phyloP scores from a whole-genome alignment of 2,888 invertebrate genomes.

The Drosophila melanosoma region DNA sequence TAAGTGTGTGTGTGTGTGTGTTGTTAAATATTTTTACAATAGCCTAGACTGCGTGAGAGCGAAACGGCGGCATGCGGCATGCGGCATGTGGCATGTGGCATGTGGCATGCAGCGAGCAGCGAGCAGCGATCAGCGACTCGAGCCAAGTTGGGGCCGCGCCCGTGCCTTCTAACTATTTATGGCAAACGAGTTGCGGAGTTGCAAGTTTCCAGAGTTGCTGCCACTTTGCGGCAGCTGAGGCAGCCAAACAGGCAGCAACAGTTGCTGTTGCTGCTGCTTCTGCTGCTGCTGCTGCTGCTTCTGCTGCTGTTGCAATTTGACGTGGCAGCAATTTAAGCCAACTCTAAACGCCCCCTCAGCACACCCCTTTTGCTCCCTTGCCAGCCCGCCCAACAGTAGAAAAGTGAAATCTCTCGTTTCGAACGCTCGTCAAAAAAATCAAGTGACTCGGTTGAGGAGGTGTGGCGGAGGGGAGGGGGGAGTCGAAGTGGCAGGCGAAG shows the following conservation, averaged over 20 bases:
- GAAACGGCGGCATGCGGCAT: slow-evolving; percentile 18
- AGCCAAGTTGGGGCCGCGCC: slow-evolving; percentile 76
- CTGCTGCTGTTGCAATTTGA: slow-evolving; percentile 51
- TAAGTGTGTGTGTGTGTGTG: slow-evolving; percentile 51
- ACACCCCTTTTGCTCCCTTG: neutral
- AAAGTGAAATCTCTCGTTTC: slow-evolving; percentile 71
- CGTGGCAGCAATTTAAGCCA: slow-evolving; percentile 61
- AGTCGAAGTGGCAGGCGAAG: neutral
- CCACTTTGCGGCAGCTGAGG: slow-evolving; percentile 18
- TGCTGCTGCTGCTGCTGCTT: slow-evolving; percentile 31
- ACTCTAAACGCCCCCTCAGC: slow-evolving; percentile 10
- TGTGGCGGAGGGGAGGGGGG: neutral
- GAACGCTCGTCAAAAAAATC: slow-evolving; percentile 18
- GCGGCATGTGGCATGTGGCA: slow-evolving; percentile 44
- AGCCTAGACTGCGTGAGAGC: slow-evolving; percentile 69
- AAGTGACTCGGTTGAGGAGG: neutral
- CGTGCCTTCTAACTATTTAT: slow-evolving; percentile 81
- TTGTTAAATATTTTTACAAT: slow-evolving; percentile 75
- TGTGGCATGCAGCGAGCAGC: slow-evolving; percentile 26
- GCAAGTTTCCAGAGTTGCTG: slow-evolving; percentile 27
- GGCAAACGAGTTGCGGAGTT: slow-evolving; percentile 72
- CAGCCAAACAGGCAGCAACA: slow-evolving; percentile 8
- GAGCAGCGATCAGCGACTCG: slow-evolving; percentile 11
- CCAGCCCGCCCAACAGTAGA: slow-evolving; percentile 31
- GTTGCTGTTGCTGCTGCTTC: slow-evolving; percentile 36